Evolutionary conservation across 2,113 vertebrate species (phyloP).

Genomic region (Gymnobelideus leadbeateri): DNA sequence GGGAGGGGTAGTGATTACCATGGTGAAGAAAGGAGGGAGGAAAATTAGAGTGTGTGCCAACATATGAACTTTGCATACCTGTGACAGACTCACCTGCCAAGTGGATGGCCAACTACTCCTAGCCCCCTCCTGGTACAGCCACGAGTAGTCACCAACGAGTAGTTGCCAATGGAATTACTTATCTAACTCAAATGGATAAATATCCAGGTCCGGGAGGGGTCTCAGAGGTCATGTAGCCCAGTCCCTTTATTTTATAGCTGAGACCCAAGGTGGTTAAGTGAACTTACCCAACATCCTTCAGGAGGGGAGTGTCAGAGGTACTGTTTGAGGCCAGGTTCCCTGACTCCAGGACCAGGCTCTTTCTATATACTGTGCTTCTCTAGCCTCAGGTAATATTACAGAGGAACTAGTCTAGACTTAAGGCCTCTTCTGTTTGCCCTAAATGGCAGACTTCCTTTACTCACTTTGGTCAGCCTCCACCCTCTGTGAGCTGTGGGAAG

Average conservation of each 20-base stretch:
- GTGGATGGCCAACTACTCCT: background rate
- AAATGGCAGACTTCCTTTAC: background rate
- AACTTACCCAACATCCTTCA: background rate
- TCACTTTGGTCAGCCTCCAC: background rate
- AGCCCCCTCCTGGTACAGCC: background rate
- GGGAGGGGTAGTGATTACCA: background rate
- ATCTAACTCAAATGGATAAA: background rate
- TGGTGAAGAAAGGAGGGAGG: background rate
- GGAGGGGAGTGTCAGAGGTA: background rate
- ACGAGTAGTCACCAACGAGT: background rate
- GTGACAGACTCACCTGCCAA: background rate
- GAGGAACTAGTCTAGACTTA: background rate
- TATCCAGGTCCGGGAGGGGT: too few species aligned
- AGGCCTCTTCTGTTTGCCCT: too few species aligned
- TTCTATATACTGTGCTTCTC: background rate
- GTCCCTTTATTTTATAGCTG: background rate
- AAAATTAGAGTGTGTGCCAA: background rate
- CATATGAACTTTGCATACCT: background rate
- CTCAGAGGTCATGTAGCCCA: background rate
- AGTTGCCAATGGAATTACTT: background rate
- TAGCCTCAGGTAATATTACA: background rate
- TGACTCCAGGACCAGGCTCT: background rate
- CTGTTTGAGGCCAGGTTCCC: background rate
- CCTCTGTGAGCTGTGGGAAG: too few species aligned
- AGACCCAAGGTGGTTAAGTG: background rate